Base-by-base conservation (phyloP, 2,888 invertebrate species). In the Flabesymbios commensalis region DNA sequence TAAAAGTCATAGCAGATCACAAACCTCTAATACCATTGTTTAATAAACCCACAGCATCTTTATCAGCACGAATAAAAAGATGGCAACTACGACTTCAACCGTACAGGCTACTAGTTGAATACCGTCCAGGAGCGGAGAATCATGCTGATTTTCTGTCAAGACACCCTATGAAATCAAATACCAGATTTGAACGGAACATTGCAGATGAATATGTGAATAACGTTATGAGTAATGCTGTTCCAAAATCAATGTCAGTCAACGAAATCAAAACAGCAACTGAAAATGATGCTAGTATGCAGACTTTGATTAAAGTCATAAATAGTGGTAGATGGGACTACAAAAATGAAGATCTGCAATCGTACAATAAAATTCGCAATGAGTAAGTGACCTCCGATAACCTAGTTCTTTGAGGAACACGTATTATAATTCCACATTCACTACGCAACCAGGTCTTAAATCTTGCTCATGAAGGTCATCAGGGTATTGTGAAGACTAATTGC, bases 1-100 rank as follows among this genome's bases (percentile, higher is more conserved):
- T 77, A 57, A 65, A 47, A 1, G 48, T 77, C 1, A 33, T 69
- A 45, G 72, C 71, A 7, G 74, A 75, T 53, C 75, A 75, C 59
- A 72, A 72, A 60, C 72, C 75, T 14, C 42, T 77, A 7, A 59
- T 66, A 36, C 62, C 61, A 17, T 69, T 76, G 14, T 72, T 71
- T 19, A 65, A 64, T 19, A 70, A 68, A 2, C 56, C 65, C 19
- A 69, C 26, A 19, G 71, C 72, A 2, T 73, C 69, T 60, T 72
- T 73, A 3, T 26, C 56, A 48, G 68, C 74, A 7, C 58, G 72
- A 29, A 65, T 74, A 0, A 65, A 73, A 57, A 32, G 74, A 32
- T 71, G 72, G 72, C 55, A 68, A 2, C 57, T 73, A n/a, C n/a
- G 61, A 39, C 51, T 72, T n/a, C 64, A 62, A 54, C 65, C 55